Evolutionary conservation across 2,113 vertebrate genomes (phyloP).

Genomic region (Etheostoma spectabile): DNA sequence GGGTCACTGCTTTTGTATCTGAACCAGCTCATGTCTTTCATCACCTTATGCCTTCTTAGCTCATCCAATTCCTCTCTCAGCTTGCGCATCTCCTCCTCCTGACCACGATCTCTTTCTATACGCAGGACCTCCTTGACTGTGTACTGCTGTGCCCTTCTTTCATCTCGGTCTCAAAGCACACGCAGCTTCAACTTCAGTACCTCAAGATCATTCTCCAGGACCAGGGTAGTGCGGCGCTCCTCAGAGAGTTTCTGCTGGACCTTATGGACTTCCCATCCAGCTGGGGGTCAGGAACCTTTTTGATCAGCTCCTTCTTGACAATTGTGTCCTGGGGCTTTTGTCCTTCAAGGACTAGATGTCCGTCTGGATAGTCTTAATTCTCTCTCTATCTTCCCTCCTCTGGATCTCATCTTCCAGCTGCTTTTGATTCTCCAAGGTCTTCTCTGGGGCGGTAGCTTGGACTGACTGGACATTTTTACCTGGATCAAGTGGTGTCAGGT

Average conservation of each 20-base stretch:
- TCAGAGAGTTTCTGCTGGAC: conserved; percentile 90
- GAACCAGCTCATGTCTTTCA: conserved; percentile 88
- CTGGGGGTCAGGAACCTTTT: conserved; percentile 92
- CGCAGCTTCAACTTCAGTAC: conserved; percentile 85
- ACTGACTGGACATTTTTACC: conserved; percentile 77
- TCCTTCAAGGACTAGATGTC: conserved; percentile 91
- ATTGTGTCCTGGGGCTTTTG: conserved; percentile 91
- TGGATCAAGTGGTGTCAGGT: conserved; percentile 82
- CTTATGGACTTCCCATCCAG: conserved; percentile 90
- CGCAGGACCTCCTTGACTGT: conserved; percentile 95
- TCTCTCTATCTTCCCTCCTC: conserved; percentile 91
- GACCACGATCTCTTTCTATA: conserved; percentile 92
- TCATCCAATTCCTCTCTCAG: conserved; percentile 93
- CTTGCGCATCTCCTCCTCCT: conserved; percentile 89
- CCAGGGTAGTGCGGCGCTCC: conserved; percentile 89
- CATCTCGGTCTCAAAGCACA: conserved; percentile 87
- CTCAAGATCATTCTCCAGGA: conserved; percentile 90
- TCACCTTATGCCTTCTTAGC: conserved; percentile 88
- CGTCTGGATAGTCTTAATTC: conserved; percentile 86
- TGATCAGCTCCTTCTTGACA: conserved; percentile 92
- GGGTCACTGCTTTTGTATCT: conserved; percentile 88
- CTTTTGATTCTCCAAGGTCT: conserved; percentile 92
- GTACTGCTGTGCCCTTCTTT: conserved; percentile 92
- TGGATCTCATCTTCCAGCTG: conserved; percentile 92
- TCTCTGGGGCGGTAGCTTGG: conserved; percentile 71